Evolutionary conservation across 2,113 vertebrate species (phyloP), one percentile per base, ranked within the genome.

Genomic region (Anolis carolinensis): DNA sequence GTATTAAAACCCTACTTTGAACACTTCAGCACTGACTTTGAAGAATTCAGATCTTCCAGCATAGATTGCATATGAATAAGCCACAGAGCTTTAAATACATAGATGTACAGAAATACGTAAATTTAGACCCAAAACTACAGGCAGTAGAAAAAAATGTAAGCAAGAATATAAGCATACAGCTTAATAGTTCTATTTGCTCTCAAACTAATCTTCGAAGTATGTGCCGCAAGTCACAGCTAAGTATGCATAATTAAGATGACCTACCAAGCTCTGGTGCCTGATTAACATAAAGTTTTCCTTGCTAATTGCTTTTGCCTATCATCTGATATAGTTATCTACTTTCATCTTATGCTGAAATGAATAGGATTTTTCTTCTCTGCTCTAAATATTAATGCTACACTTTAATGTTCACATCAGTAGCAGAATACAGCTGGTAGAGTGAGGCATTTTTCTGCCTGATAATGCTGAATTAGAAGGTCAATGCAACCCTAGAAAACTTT

Each of bases 241-340:
- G 95, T 95, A 95, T 96, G 94, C 94, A 94, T 97, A 96, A 98
- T 95, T 95, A 95, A 95, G 93, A 94, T 97, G 96, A 97, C 95
- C 96, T 97, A 96, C 96, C 96, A 98, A 94, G 94, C 89, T 94
- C 87, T 89, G 89, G 87, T 89, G 87, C 92, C 95, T 97, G 92
- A 97, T 97, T 97, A 97, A 92, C 84, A 92, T 96, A 96, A 95
- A 96, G 90, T 95, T 96, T 94, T 96, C 87, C 81, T 93, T 95
- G 93, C 95, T 97, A 97, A 98, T 97, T 97, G 93, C 94, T 95
- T 97, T 95, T 96, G 89, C 87, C 93, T 95, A 93, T 94, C 94
- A 93, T 92, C 93, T 87, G 90, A 95, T 97, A 95, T 94, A 93
- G 94, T 90, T 95, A 90, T 94, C 89, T 90, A n/a, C 88, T 96